Conservation (phyloP, 2,797 vertebrate species). For the Esox lucius region DNA sequence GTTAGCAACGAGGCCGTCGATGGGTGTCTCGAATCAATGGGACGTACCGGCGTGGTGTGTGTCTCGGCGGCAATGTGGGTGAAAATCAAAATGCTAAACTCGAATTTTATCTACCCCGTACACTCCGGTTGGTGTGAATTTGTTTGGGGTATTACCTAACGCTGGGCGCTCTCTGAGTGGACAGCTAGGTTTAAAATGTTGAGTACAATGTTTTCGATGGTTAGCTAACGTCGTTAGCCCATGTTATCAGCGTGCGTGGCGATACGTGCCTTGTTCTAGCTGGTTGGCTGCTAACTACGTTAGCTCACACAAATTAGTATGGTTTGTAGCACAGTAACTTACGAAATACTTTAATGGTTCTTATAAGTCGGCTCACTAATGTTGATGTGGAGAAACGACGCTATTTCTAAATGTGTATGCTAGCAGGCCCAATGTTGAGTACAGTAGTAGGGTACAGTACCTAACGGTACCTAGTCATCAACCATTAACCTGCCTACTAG, state of each 20-base stretch:
- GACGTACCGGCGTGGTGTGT: conserved; percentile 34
- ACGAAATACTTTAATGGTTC: too few relatives aligned
- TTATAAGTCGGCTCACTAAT: background rate
- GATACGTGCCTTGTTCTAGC: background rate
- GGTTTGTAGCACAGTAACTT: background rate
- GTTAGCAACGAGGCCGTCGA: conserved; percentile 19
- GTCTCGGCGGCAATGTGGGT: background rate
- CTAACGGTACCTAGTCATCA: background rate
- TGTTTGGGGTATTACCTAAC: background rate
- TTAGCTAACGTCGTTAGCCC: background rate
- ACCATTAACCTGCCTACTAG: background rate
- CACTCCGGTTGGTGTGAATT: background rate
- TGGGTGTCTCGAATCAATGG: conserved; percentile 19
- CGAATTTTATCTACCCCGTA: background rate
- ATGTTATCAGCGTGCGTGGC: background rate
- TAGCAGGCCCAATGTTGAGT: background rate
- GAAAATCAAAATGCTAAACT: background rate
- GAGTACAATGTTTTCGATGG: background rate
- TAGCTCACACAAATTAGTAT: background rate
- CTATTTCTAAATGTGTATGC: background rate
- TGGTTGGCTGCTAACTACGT: background rate
- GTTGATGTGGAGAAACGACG: background rate
- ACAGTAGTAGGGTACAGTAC: background rate
- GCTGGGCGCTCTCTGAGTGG: too few relatives aligned
- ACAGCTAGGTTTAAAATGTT: too few relatives aligned